phyloP scores from a whole-genome alignment of 2,888 invertebrate species.

The Trilocha varians region DNA sequence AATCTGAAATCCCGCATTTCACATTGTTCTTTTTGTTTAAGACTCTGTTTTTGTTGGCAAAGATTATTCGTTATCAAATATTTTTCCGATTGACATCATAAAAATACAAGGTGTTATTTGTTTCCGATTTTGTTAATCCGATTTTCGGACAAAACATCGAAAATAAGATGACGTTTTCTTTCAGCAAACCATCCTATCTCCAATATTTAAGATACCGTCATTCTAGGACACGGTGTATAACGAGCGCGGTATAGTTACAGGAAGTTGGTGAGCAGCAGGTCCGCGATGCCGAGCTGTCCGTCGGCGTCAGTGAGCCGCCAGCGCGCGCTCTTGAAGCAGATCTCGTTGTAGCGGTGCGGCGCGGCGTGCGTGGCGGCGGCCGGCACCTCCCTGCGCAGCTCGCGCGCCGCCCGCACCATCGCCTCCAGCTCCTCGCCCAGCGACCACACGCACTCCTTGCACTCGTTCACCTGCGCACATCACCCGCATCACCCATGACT shows the following conservation, averaged over 20 bases:
- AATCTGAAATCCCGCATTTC: no score
- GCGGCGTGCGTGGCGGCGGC: slow-evolving; percentile 81
- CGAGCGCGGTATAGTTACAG: slow-evolving; percentile 74
- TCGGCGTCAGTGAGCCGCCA: slow-evolving; percentile 98
- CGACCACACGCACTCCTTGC: slow-evolving; percentile 89
- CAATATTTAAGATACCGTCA: no score
- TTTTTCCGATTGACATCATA: no score
- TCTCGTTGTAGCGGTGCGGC: slow-evolving; percentile 83
- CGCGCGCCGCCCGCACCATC: slow-evolving; percentile 94
- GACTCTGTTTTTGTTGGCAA: no score
- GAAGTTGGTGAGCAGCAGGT: slow-evolving; percentile 95
- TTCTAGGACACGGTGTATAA: no score
- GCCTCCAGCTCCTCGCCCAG: slow-evolving; percentile 96
- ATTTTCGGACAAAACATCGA: no score
- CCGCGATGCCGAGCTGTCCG: slow-evolving; percentile 97
- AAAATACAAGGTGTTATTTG: no score
- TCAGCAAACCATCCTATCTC: no score
- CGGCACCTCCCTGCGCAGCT: slow-evolving; percentile 78
- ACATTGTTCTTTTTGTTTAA: no score
- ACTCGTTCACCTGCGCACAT: slow-evolving; percentile 81
- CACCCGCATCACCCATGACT: neutral
- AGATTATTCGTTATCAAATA: no score
- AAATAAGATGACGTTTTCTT: no score
- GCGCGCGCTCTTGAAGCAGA: slow-evolving; percentile 98
- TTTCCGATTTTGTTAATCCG: no score